These are phyloP conservation scores for Hemiprocne comata DNA, from an alignment of 2,113 vertebrate genomes.

Conservation along the genomic window DNA sequence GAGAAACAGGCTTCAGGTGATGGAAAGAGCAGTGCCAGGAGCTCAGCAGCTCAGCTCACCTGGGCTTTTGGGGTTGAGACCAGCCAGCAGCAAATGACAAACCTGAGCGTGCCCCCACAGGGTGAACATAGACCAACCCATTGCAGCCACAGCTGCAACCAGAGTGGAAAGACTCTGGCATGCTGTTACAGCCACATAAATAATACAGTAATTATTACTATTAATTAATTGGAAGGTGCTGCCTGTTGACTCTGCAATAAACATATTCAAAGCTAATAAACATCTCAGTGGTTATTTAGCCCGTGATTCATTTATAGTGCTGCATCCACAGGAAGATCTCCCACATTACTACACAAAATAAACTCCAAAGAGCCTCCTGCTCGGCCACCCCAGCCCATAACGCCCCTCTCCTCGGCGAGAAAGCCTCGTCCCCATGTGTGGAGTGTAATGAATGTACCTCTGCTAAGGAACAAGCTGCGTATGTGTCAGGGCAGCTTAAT, in stretches of 20 bases:
- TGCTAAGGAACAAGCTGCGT: conserved; percentile 11
- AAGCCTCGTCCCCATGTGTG: background rate
- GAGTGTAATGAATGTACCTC: conserved; percentile 17
- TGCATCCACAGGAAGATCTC: background rate
- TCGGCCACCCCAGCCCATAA: background rate
- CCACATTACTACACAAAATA: background rate
- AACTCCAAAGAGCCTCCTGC: background rate
- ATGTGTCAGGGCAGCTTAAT: conserved; percentile 59
- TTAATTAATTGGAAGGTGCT: conserved; percentile 72
- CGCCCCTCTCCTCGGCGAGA: background rate
- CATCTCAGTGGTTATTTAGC: conserved; percentile 57
- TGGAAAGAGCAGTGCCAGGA: background rate
- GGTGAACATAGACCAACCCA: background rate
- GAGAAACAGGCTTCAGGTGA: background rate
- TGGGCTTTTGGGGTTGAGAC: background rate
- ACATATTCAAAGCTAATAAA: conserved; percentile 53
- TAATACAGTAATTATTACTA: conserved; percentile 65
- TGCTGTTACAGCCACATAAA: conserved; percentile 32
- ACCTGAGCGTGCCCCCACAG: background rate
- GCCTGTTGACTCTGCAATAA: conserved; percentile 66
- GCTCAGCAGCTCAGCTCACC: background rate
- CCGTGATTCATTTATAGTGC: conserved; percentile 46
- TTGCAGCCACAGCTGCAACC: conserved; percentile 8
- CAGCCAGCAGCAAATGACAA: background rate
- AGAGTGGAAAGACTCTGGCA: background rate